Conservation (phyloP, 2,888 invertebrate species). For the Merodon equestris region DNA sequence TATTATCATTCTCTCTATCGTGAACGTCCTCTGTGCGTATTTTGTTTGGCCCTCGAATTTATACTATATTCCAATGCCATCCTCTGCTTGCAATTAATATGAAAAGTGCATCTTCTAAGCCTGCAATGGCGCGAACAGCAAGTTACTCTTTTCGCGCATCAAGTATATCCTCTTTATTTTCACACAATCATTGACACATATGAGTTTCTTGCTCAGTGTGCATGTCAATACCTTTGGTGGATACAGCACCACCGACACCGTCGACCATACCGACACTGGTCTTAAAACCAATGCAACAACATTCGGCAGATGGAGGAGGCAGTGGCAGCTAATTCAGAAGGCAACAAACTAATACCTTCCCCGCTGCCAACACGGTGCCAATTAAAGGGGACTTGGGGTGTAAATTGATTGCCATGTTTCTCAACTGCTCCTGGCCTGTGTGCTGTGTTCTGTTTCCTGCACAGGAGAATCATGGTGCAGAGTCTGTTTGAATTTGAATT, state of each 20-base stretch:
- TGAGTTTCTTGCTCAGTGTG: slow-evolving; percentile 57
- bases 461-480: slow-evolving; percentile 48
- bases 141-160: slow-evolving; percentile 18
- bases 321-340: slow-evolving; percentile 44
- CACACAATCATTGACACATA: slow-evolving; percentile 47
- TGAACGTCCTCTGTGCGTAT: too few species aligned
- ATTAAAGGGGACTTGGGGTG: slow-evolving; percentile 69
- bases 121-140: slow-evolving; percentile 27
- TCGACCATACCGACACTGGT: slow-evolving; percentile 53
- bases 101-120: slow-evolving; percentile 36
- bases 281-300: slow-evolving; percentile 49
- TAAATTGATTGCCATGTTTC: slow-evolving; percentile 69
- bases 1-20: too few species aligned
- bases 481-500: slow-evolving; percentile 63
- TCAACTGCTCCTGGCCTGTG: slow-evolving; percentile 48
- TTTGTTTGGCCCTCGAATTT: too few species aligned
- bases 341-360: slow-evolving; percentile 54
- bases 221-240: slow-evolving; percentile 61
- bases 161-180: slow-evolving; percentile 50
- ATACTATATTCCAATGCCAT: too few species aligned
- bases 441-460: slow-evolving; percentile 53
- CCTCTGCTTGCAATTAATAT: background rate
- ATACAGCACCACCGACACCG: slow-evolving; percentile 60
- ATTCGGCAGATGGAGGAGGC: slow-evolving; percentile 44
- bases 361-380: slow-evolving; percentile 66